Base-by-base conservation (phyloP, 2,113 vertebrate genomes). In the Syrrhaptes paradoxus region DNA sequence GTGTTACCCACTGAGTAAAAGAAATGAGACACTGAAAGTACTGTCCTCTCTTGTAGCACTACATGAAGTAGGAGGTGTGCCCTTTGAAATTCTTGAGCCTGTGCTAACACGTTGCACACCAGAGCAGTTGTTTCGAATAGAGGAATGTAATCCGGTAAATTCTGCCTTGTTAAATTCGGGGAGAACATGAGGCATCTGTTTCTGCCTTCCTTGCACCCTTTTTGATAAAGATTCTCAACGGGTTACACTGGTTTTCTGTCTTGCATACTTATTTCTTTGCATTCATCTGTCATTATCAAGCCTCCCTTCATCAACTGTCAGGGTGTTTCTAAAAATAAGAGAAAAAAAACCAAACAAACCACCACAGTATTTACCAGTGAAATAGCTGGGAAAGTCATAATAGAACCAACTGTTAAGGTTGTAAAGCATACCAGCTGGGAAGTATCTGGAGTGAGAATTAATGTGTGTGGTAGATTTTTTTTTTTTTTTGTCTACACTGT, bases 81-180 rank as follows among this genome's bases (percentile, higher is more conserved):
- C 99, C 2, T 99, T 99, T 98, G 98, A 99, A 89, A 98, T 99
- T 94, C 97, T 99, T 38, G 98, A 99, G 93, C 99, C 99, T 11
- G 99, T 99, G 78, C 93, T 99, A 97, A 97, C 98, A 88, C 97
- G 97, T 75, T 99, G 99, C 92, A 99, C 98, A 26, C 97, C 99
- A 28, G 97, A 99, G 70, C 99, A 99, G 92, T 97, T 99, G 90
- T 97, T 98, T 28, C 98, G 95, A 80, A 98, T 99, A 89, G 99
- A 99, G 95, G 98, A 99, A 83, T 98, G 31, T 95, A 99, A 99
- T 94, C 98, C 98, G 96, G 99, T 99, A 98, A 98, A 98, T 93
- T 75, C 65, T 89, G 6, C 54, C 38, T 73, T 86, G 48, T n/a
- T 84, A 59, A 91, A 80, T 72, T 49, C 41, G 26, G 80, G 61